These are phyloP conservation scores for Drosophila tripunctata DNA, from an alignment of 2,888 invertebrate species.

Conservation along the genomic window DNA sequence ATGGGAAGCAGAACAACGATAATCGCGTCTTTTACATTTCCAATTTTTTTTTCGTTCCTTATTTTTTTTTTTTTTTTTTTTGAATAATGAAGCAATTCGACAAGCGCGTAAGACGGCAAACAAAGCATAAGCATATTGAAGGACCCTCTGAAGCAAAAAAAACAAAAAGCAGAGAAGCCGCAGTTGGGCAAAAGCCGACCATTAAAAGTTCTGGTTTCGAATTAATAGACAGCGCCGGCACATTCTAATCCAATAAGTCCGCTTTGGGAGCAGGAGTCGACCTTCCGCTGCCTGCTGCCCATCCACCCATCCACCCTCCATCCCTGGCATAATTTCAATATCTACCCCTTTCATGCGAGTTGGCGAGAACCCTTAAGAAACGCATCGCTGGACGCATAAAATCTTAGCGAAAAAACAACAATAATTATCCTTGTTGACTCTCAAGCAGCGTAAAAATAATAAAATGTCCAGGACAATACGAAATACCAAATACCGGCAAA, in stretches of 20 bases:
- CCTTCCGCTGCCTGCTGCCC: not conserved
- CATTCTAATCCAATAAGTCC: constrained; percentile 69
- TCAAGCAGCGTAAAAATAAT: constrained; percentile 59
- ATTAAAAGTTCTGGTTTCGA: constrained; percentile 54
- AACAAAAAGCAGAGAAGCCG: constrained; percentile 33
- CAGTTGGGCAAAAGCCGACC: constrained; percentile 40
- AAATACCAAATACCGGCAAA: no score
- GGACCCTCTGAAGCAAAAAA: constrained; percentile 1
- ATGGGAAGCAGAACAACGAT: constrained; percentile 56
- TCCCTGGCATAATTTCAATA: constrained; percentile 9
- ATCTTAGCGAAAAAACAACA: constrained; percentile 51
- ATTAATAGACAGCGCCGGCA: constrained; percentile 56
- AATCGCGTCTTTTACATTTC: constrained; percentile 59
- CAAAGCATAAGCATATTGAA: constrained; percentile 3
- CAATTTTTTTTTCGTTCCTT: constrained; percentile 2
- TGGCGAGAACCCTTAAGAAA: constrained; percentile 37
- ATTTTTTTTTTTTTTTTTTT: no score
- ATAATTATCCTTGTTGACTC: constrained; percentile 74
- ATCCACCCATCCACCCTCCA: not conserved
- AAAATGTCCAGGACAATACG: constrained; percentile 52
- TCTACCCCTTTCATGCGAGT: constrained; percentile 60
- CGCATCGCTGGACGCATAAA: constrained; percentile 66
- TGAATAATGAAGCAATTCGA: constrained; percentile 25
- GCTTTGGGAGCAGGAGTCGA: constrained; percentile 26
- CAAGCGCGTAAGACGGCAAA: not conserved